phyloP scores from a whole-genome alignment of 2,888 invertebrate species.

The Agriopis leucophaearia region DNA sequence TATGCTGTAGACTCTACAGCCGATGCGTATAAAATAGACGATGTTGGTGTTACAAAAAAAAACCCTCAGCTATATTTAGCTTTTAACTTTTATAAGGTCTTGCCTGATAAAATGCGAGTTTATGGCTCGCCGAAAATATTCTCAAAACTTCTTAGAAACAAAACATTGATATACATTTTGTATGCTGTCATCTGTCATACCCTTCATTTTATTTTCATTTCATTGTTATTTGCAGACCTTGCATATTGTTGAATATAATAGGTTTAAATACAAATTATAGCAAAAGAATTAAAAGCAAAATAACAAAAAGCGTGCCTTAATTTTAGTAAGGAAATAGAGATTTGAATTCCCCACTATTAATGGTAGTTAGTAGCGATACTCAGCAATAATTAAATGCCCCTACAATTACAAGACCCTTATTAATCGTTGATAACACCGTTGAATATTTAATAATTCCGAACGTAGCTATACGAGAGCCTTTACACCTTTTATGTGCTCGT shows the following conservation, averaged over 20 bases:
- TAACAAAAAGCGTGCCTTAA: neutral
- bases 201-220: no score
- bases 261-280: no score
- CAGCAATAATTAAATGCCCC: slow-evolving; percentile 38
- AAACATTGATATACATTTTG: no score
- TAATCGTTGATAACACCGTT: slow-evolving; percentile 65
- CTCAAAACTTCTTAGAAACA: no score
- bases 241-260: no score
- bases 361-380: slow-evolving; percentile 10
- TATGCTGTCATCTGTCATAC: no score
- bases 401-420: slow-evolving; percentile 68
- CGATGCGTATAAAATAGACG: neutral
- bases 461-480: slow-evolving; percentile 53
- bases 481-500: slow-evolving; percentile 60
- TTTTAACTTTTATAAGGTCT: no score
- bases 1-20: neutral
- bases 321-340: slow-evolving; percentile 3
- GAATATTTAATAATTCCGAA: slow-evolving; percentile 61
- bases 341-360: slow-evolving; percentile 7
- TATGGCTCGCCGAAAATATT: neutral
- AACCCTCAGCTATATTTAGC: no score
- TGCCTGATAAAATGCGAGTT: neutral
- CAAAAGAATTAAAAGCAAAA: neutral
- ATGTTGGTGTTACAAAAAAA: neutral
- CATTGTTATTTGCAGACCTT: no score